Evolutionary conservation across 2,888 invertebrate genomes (phyloP), one percentile per base, ranked within the genome.

Genomic region (Microctonus hyperodae): DNA sequence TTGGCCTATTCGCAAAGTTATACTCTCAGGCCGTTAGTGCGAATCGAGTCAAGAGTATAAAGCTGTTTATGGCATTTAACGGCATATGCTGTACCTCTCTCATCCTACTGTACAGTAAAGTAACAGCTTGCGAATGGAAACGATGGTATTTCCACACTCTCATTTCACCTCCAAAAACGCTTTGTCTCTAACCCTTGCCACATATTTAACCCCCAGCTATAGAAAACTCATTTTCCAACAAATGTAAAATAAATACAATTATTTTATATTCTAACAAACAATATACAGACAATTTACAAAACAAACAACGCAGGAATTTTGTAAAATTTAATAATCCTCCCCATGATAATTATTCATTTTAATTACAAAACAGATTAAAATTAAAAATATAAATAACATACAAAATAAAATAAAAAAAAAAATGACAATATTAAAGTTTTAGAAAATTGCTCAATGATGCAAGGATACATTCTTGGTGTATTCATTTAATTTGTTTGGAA

Each of bases 401-500:
- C n/a, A n/a, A n/a, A n/a, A n/a, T n/a, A n/a, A n/a, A n/a, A n/a
- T 13, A 51, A 10, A 7, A 22, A 22, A 22, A 22, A 16, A 25
- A 11, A 51, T 6, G 16, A 44, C 25, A 59, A 40, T 44, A 59
- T 59, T 35, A 59, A 59, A 59, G 20, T 31, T 50, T 33, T n/a
- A n/a, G 13, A 62, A 25, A 63, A 50, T 63, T 51, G 72, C 74
- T 76, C 73, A 75, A 76, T 73, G 77, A 77, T 71, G 71, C 71
- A 69, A 62, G 16, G 11, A 55, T 59, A 37, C 61, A 64, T 69
- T 72, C 68, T 66, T 69, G 58, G 72, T 37, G 73, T 72, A 79
- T 78, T 76, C 75, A 73, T 79, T 78, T 73, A 78, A 79, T 78
- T 79, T 76, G 75, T 76, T 76, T 70, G 74, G 71, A 79, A 78